phyloP scores from a whole-genome alignment of 2,797 vertebrate species.

The Okamejei kenojei region DNA sequence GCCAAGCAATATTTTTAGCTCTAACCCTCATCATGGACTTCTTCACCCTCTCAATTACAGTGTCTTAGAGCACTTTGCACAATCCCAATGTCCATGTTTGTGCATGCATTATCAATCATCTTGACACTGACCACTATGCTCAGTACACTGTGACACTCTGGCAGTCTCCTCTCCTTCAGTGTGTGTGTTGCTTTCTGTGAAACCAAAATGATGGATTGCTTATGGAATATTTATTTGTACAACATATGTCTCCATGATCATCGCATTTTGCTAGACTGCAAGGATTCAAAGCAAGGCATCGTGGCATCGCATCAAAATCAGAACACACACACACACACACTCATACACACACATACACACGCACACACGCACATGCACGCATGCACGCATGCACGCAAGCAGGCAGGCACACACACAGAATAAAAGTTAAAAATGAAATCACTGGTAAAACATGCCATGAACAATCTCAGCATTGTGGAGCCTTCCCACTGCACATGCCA shows the following conservation, averaged over 20 bases:
- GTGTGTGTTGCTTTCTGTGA: constrained; percentile 4
- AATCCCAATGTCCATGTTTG: not conserved
- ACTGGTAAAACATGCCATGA: not conserved
- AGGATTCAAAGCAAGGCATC: not conserved
- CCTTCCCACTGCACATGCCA: not conserved
- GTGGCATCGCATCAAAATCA: not conserved
- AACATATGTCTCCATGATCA: not conserved
- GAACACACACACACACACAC: not conserved
- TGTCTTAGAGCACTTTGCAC: not conserved
- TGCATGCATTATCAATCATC: constrained; percentile 20
- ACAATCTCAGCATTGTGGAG: not conserved
- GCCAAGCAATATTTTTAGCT: not conserved
- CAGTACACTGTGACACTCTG: not conserved
- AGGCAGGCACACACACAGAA: not conserved
- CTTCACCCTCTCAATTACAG: not conserved
- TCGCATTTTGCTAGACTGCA: not conserved
- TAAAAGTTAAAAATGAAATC: not conserved
- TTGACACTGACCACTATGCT: not conserved
- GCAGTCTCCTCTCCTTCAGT: not conserved
- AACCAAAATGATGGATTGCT: constrained; percentile 20
- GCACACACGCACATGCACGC: too few species aligned
- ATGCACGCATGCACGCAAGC: too few species aligned
- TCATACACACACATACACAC: too few species aligned
- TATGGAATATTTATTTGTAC: constrained; percentile 34
- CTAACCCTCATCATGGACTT: not conserved